These are phyloP conservation scores for Euwallacea similis DNA, from an alignment of 1,140 invertebrate genomes.

Conservation along the genomic window DNA sequence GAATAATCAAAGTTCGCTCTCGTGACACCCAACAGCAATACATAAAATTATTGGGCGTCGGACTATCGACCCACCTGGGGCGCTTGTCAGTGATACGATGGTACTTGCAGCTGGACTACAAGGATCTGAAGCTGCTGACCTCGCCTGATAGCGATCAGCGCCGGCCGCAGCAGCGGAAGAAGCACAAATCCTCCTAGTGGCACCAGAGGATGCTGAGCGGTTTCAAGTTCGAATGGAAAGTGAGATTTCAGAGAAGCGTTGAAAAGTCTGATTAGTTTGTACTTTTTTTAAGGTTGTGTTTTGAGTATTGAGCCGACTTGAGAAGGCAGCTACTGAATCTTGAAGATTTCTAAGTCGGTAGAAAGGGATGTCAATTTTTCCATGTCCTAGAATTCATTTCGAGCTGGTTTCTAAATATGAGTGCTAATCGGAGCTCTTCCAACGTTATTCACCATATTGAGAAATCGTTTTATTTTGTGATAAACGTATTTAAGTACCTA, in stretches of 20 bases:
- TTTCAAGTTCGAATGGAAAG: conserved; percentile 38
- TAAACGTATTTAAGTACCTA: no score
- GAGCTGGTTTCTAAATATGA: no score
- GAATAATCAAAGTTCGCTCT: no score
- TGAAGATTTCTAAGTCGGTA: no score
- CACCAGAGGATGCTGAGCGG: conserved; percentile 28
- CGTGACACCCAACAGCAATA: conserved; percentile 48
- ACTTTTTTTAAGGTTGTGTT: conserved; percentile 20
- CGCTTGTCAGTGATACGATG: conserved; percentile 50
- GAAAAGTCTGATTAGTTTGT: conserved; percentile 46
- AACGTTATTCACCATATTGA: no score
- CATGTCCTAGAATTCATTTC: no score
- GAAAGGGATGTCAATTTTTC: no score
- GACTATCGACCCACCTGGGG: conserved; percentile 48
- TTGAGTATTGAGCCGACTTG: background rate
- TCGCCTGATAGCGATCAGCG: conserved; percentile 45
- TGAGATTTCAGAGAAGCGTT: conserved; percentile 41
- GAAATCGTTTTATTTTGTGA: no score
- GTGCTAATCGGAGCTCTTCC: no score
- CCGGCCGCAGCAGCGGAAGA: conserved; percentile 59
- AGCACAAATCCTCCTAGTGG: conserved; percentile 62
- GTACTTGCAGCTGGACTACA: conserved; percentile 56
- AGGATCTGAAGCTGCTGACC: conserved; percentile 61
- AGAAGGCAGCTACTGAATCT: no score
- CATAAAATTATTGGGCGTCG: conserved; percentile 49